Evolutionary conservation across 2,888 invertebrate genomes (phyloP).

Genomic region (Tachina grossa): DNA sequence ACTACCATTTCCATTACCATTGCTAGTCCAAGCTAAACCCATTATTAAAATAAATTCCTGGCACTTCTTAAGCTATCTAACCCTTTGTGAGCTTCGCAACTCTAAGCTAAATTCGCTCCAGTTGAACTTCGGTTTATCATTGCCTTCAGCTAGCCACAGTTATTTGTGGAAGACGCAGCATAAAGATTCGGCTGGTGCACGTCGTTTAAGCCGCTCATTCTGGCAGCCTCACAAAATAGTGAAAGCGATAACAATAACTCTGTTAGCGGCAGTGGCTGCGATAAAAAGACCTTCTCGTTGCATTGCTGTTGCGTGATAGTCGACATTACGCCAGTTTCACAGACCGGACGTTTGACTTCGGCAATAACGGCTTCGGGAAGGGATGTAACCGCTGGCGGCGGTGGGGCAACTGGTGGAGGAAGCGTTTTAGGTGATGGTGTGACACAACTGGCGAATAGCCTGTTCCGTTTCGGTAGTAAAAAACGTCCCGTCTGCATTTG

Average conservation of each 20-base stretch:
- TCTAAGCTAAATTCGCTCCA: conserved; percentile 6
- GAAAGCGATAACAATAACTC: conserved; percentile 82
- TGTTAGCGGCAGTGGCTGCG: conserved; percentile 80
- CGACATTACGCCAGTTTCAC: conserved; percentile 83
- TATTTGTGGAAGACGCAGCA: conserved; percentile 7
- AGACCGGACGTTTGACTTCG: conserved; percentile 82
- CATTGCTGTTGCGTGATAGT: conserved; percentile 84
- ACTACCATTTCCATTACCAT: conserved; percentile 37
- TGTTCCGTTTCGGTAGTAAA: conserved; percentile 82
- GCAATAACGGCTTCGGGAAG: conserved; percentile 83
- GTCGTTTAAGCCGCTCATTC: conserved; percentile 80
- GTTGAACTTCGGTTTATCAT: not conserved
- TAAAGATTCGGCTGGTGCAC: conserved; percentile 65
- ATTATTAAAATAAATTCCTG: not conserved
- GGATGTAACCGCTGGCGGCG: conserved; percentile 82
- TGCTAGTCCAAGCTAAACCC: conserved; percentile 36
- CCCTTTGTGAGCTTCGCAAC: not conserved
- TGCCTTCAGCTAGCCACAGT: not conserved
- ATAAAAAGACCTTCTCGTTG: conserved; percentile 83
- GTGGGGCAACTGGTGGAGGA: conserved; percentile 77
- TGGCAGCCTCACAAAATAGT: conserved; percentile 83
- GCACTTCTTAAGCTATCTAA: not conserved
- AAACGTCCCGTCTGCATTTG: conserved; percentile 82
- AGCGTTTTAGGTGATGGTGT: conserved; percentile 80
- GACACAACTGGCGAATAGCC: conserved; percentile 81